These are phyloP conservation scores for Bothrops jararaca DNA, from an alignment of 2,113 vertebrate genomes.

Conservation along the genomic window DNA sequence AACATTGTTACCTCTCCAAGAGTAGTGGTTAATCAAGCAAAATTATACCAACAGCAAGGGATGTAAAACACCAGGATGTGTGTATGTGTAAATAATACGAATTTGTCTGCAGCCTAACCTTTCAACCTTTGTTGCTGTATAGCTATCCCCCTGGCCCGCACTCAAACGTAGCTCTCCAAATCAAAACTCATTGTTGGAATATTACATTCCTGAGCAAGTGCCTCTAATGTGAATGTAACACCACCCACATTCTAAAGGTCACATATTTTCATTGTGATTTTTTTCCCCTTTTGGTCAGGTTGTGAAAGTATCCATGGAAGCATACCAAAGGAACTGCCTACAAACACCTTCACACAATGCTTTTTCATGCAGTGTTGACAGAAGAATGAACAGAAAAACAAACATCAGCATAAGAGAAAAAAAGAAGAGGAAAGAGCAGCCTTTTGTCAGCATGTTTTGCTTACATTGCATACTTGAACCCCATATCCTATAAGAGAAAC, in stretches of 20 bases:
- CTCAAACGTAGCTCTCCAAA: not conserved
- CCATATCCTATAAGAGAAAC: not conserved
- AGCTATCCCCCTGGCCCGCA: not conserved
- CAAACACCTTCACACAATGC: conserved; percentile 7
- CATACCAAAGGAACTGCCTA: not conserved
- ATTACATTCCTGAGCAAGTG: not conserved
- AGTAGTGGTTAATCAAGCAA: not conserved
- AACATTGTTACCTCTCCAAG: not conserved
- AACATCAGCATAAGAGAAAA: conserved; percentile 15
- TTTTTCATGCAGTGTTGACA: conserved; percentile 6
- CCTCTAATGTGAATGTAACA: not conserved
- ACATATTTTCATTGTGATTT: not conserved
- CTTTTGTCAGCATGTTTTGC: not conserved
- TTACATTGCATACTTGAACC: not conserved
- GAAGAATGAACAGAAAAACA: conserved; percentile 25
- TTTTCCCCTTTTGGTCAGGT: not conserved
- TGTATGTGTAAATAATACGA: not conserved
- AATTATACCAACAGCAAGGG: not conserved
- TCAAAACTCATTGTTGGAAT: not conserved
- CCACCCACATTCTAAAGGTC: not conserved
- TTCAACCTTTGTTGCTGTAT: not conserved
- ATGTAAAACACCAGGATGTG: not conserved
- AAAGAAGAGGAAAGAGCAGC: not conserved
- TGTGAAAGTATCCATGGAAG: conserved; percentile 2
- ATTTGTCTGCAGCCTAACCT: not conserved